A percentile compares a stretch with the other conserved stretches of the same genome.
Conservation (phyloP, 2,797 vertebrate species). For the Rhynchonycteris naso region DNA sequence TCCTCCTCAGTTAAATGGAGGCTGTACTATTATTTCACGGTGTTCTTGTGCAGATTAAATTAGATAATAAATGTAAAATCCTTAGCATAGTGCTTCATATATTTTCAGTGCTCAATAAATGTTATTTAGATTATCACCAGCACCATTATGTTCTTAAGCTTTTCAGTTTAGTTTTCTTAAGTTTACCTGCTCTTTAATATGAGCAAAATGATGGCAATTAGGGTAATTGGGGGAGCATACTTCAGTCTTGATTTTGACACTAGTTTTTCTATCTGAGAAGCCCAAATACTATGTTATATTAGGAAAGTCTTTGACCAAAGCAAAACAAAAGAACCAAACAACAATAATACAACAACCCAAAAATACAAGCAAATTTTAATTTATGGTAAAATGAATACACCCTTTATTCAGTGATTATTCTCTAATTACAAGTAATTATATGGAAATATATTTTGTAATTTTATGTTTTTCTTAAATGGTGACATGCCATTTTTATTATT, state of each 20-base stretch:
- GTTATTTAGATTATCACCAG: background rate
- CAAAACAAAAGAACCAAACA: background rate
- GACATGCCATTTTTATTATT: constrained; percentile 69
- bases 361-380: constrained; percentile 39
- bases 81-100: background rate
- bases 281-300: background rate
- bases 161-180: constrained; percentile 45
- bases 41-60: background rate
- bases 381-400: background rate
- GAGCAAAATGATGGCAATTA: background rate
- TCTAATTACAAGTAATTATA: constrained; percentile 43
- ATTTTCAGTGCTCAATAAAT: background rate
- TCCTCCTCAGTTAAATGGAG: background rate
- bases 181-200: constrained; percentile 23
- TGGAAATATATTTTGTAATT: background rate
- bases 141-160: background rate
- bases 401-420: constrained; percentile 14
- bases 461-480: constrained; percentile 47
- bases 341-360: background rate
- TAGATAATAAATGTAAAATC: background rate
- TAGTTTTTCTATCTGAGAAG: constrained; percentile 12
- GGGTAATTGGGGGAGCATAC: background rate
- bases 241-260: constrained; percentile 4
- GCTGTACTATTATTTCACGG: background rate
- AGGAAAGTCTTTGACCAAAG: constrained; percentile 14